These are phyloP conservation scores for Microplitis deprimator DNA, from an alignment of 2,888 invertebrate genomes.

Conservation along the genomic window DNA sequence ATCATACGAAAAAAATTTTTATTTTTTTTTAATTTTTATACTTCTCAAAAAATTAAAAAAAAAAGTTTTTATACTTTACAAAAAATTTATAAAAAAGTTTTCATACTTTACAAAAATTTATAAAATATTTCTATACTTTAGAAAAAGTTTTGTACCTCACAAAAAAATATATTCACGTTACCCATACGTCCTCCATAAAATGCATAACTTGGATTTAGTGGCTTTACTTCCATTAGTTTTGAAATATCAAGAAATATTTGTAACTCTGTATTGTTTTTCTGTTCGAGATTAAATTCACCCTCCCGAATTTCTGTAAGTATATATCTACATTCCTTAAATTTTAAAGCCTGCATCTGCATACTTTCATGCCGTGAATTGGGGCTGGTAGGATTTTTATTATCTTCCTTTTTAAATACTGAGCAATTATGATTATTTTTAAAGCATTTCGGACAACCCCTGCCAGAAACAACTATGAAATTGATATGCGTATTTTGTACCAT, in stretches of 20 bases:
- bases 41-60: no score
- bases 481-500: neutral
- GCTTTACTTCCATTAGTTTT: neutral
- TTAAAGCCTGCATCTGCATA: neutral
- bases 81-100: no score
- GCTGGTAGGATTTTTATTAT: neutral
- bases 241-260: constrained; percentile 10
- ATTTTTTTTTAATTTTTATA: no score
- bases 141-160: no score
- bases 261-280: constrained; percentile 14
- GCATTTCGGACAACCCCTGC: neutral
- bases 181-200: constrained; percentile 57
- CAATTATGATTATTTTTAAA: neutral
- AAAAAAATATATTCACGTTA: no score
- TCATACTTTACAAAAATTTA: no score
- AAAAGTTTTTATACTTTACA: no score
- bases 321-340: constrained; percentile 5
- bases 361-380: neutral
- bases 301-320: constrained; percentile 41
- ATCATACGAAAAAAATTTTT: no score
- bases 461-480: neutral
- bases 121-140: no score
- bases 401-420: neutral
- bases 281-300: constrained; percentile 35
- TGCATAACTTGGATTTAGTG: constrained; percentile 46